These are phyloP conservation scores for Pristionchus arcanus DNA, from an alignment of 2,888 invertebrate species.

Conservation along the genomic window DNA sequence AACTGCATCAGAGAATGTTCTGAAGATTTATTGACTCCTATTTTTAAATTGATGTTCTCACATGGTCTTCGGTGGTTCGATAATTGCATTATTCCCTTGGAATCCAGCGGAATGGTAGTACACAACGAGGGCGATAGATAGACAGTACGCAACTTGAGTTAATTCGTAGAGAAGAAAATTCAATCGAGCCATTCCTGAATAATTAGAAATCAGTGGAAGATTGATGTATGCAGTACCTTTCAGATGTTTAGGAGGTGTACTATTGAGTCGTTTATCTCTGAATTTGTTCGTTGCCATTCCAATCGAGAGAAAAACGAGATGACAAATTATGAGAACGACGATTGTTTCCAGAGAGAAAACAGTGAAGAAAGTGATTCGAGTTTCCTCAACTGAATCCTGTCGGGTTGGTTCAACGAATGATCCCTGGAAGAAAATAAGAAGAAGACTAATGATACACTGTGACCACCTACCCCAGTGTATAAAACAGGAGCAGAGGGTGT, in stretches of 20 bases:
- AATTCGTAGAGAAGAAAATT: background rate
- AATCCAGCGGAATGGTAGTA: conserved; percentile 35
- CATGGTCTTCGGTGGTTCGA: conserved; percentile 11
- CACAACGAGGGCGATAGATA: conserved; percentile 11
- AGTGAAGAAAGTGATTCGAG: conserved; percentile 36
- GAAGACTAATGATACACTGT: background rate
- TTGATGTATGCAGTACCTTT: background rate
- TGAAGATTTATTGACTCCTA: background rate
- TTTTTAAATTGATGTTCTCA: background rate
- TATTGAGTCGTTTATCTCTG: background rate
- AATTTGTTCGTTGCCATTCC: background rate
- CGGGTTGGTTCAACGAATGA: conserved; percentile 7
- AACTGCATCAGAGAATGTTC: conserved; percentile 11
- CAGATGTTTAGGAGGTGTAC: background rate
- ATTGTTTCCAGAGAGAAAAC: conserved; percentile 34
- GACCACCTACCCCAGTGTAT: background rate
- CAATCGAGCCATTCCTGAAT: background rate
- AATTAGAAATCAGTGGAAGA: background rate
- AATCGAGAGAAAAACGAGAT: conserved; percentile 2
- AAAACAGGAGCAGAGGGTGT: background rate
- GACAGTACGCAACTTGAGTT: background rate
- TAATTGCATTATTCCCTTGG: conserved; percentile 40
- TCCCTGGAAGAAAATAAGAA: background rate
- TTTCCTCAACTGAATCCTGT: background rate
- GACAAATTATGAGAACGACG: conserved; percentile 16